Base-by-base conservation (phyloP, 2,797 vertebrate genomes). In the Gymnoscopelus microlampas region DNA sequence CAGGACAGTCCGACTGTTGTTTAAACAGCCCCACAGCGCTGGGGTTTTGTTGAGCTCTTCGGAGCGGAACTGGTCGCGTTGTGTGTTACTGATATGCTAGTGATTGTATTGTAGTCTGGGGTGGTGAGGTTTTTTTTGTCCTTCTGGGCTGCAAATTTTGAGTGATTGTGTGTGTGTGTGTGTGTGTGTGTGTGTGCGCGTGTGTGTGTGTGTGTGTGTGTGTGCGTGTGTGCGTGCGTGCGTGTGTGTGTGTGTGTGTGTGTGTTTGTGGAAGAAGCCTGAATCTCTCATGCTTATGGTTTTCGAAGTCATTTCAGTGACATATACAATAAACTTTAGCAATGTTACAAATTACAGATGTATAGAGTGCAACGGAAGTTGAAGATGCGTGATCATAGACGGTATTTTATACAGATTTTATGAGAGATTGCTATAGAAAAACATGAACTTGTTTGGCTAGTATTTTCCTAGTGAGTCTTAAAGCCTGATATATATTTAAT, bases 61-160 rank as follows among this genome's bases (percentile, higher is more conserved):
- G 53, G 53, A 60, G 71, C 70, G 55, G 13, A 63, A 51, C 24
- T 60, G 65, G 47, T 69, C 55, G 32, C 63, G 15, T 29, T 81
- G 60, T 48, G 58, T 73, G 66, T 78, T 76, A 80, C 67, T 48
- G 58, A 89, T 85, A 84, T 65, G 64, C 39, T 49, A 58, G 60
- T 77, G 44, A 79, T 77, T 81, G 58, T 68, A 55, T 32, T 71
- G 60, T 59, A 3, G n/a, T 66, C 71, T 67, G 71, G 82, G 56
- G 12, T 67, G 67, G 75, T 51, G 12, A 51, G 12, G 3, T 4
- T 2, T 51, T 51, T 51, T 12, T 9, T 51, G n/a, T 12, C 4
- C 47, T 48, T 51, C n/a, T 51, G 50, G 14, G 12, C 50, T 15
- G 50, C 50, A 1, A 2, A n/a, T 13, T 51, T 3, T 14, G 48